Base-by-base conservation (phyloP, 2,888 invertebrate species). In the Apamea sordens region DNA sequence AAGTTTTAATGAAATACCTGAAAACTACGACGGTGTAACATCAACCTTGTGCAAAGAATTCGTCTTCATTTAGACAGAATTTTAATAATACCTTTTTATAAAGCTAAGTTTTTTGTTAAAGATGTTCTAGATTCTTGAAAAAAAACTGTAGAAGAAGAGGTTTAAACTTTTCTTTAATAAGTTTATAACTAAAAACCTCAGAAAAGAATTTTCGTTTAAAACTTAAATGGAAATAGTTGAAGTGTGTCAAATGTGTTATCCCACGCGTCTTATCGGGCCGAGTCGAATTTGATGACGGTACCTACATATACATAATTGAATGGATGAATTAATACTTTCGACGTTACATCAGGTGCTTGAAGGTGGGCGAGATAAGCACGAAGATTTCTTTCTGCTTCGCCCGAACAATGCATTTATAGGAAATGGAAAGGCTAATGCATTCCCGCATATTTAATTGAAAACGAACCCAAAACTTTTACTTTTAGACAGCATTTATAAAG, bases 261-360 rank as follows among this genome's bases (percentile, higher is more conserved):
- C 92, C 90, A 92, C 91, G 90, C 91, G 74, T 76, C 80, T 86
- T 89, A 90, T 90, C 86, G 69, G 61, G 59, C 82, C 83, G 86
- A 89, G 86, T 87, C 88, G 89, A 92, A 90, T 90, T 87, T 88
- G 89, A 90, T 91, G 89, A 88, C 82, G 86, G 86, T 79, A 86
- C 32, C 32, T 32, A 32, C 85, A 89, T 77, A 86, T n/a, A n/a
- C n/a, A n/a, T 90, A 90, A 90, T 83, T 80, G 83, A 83, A 88
- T 84, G 79, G 73, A 82, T 90, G 84, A 91, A 91, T 89, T 87
- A 84, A 91, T 89, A 85, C 87, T 91, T 90, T 91, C 85, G 77
- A 87, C 74, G 75, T 87, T 84, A 84, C 80, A 85, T 82, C 82
- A 82, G 81, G 79, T 79, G 71, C 41, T 72, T 50, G 6, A n/a